Conservation (phyloP, 2,888 invertebrate species). For the Corythucha ciliata region DNA sequence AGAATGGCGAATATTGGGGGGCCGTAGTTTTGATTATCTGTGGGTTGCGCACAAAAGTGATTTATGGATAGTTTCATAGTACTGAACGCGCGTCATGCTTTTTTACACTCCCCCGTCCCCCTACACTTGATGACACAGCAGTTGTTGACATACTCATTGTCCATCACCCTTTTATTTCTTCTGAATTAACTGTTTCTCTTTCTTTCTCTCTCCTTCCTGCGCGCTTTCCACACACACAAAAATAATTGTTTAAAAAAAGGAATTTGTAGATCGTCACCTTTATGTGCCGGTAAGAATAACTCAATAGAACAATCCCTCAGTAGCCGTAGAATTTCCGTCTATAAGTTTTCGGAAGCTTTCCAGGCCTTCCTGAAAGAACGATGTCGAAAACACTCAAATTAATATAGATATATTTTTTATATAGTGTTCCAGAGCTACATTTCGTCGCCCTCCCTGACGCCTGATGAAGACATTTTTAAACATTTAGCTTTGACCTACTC, state of each 20-base stretch:
- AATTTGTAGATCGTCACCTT: conserved; percentile 45
- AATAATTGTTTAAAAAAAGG: conserved; percentile 39
- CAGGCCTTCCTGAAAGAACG: too few species aligned
- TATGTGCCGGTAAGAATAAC: conserved; percentile 44
- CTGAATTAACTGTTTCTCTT: too few species aligned
- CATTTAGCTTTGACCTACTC: conserved; percentile 51
- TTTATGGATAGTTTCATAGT: too few species aligned
- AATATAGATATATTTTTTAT: conserved; percentile 31
- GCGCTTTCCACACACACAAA: too few species aligned
- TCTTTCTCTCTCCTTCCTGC: too few species aligned
- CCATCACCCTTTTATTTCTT: not conserved
- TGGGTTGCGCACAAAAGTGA: too few species aligned
- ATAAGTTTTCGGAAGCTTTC: not conserved
- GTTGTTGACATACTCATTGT: not conserved
- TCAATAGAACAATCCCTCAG: conserved; percentile 11
- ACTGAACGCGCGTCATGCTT: too few species aligned
- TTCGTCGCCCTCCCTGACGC: conserved; percentile 52
- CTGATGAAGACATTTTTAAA: conserved; percentile 56
- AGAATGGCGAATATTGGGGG: too few species aligned
- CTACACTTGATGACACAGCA: too few species aligned
- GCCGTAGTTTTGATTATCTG: too few species aligned
- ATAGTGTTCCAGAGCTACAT: conserved; percentile 82
- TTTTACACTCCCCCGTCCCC: too few species aligned
- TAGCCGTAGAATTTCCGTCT: not conserved
- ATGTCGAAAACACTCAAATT: too few species aligned